phyloP scores from a whole-genome alignment of 2,888 invertebrate genomes.

The Stomorhina lunata region DNA sequence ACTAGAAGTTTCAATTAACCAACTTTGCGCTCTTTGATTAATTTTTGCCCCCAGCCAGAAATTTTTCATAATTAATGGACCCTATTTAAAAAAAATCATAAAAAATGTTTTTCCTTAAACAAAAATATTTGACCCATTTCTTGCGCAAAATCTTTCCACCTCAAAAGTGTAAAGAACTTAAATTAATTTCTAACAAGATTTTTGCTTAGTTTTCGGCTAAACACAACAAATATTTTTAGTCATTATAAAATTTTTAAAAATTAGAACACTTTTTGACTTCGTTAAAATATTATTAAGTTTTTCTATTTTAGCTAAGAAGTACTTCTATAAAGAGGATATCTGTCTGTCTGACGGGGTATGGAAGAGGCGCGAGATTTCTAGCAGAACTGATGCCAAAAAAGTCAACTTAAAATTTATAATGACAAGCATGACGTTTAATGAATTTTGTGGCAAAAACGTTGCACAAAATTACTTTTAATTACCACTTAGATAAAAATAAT shows the following conservation, averaged over 20 bases:
- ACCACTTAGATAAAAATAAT: conserved; percentile 32
- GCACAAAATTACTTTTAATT: conserved; percentile 62
- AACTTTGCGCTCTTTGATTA: no score
- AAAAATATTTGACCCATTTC: conserved; percentile 48
- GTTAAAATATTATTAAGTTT: conserved; percentile 2
- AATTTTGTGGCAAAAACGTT: conserved; percentile 1
- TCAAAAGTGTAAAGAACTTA: conserved; percentile 26
- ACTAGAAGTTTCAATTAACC: no score
- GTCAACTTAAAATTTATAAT: conserved; percentile 53
- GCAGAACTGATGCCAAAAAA: conserved; percentile 60
- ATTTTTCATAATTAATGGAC: no score
- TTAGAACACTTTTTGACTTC: conserved; percentile 61
- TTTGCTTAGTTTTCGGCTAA: conserved; percentile 32
- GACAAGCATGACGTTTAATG: conserved; percentile 60
- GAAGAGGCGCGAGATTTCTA: no score
- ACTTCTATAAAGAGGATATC: no score
- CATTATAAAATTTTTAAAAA: conserved; percentile 38
- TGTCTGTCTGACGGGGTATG: not conserved
- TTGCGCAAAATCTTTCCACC: no score
- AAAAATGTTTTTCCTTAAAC: not conserved
- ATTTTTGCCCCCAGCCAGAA: no score
- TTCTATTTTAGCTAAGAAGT: not conserved
- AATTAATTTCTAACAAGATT: conserved; percentile 56
- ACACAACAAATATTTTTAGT: no score
- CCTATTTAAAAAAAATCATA: not conserved